Base-by-base conservation (phyloP, 2,797 vertebrate species). In the Chaenodraco wilsoni region DNA sequence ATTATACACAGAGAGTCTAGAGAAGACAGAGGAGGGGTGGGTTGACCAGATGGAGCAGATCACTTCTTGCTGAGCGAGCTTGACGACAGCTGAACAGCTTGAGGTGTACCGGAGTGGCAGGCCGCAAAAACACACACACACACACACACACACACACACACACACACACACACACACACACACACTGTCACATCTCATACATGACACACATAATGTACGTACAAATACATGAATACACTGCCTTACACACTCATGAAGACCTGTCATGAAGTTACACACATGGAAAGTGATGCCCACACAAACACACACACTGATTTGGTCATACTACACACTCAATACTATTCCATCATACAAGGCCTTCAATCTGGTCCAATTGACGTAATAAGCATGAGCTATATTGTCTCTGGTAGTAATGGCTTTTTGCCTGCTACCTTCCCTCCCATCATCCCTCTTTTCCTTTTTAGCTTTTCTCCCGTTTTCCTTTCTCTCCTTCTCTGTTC, bases 21-120 rank as follows among this genome's bases (percentile, higher is more conserved):
- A 88, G 82, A 83, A 76, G 87, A 78, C 79, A 27, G 79, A 67
- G 65, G 68, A 79, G 84, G 88, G 85, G 80, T 59, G 74, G 84
- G 79, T 61, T 49, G 84, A 90, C 89, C 94, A 94, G 94, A 95
- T 95, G 94, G 94, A 93, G 86, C 84, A 54, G 84, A 77, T 80
- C 40, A 88, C 78, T 85, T 86, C 93, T 93, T 87, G 91, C 93
- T 92, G 93, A 90, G 93, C 74, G 84, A 83, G 89, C 92, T 84
- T 92, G 93, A 93, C 74, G 90, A 93, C 91, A 93, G 88, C 88
- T 82, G 83, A 93, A 90, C 91, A 91, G 93, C 91, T 94, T 93
- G 91, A 90, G 87, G 91, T 94, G 81, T 65, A 87, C 76, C 37
- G 33, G 87, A 89, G 88, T 88, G 90, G 85, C 86, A 73, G 84